Evolutionary conservation across 64 coral and sea anemone genomes (phyloP), one percentile per base, ranked within the genome.

Genomic region (Porites australiensis): DNA sequence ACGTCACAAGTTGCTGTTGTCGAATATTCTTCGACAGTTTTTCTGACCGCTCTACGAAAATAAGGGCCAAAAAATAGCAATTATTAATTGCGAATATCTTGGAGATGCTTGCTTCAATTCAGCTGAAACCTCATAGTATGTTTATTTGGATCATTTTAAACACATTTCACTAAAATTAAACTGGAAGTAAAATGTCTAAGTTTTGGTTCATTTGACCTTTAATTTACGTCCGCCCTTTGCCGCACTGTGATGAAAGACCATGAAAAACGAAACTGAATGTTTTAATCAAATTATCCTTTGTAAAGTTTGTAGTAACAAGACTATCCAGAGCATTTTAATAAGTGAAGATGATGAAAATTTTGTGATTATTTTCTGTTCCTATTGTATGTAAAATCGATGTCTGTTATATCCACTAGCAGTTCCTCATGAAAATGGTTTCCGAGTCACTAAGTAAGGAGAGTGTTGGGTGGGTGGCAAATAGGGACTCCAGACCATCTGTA

Each of bases 341-440:
- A 60, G 61, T 82, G 58, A 81, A 81, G 54, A 61, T 5, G 52
- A 82, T 82, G 50, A 82, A 23, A n/a, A 82, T 60, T 44, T 15
- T 37, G 51, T 44, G 13, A 45, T 44, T 5, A 64, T 44, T 54
- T 82, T 64, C 50, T 45, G 43, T 61, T 61, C 18, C 60, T 4
- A 23, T 63, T n/a, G 54, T 90, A 90, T 54, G 55, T 90, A n/a
- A 90, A 90, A 14, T 90, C 43, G 3, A 90, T 80, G 51, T 90
- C 37, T 48, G 66, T 46, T 48, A 80, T 59, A 58, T 90, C 76
- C 77, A 90, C 80, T 44, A 90, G 64, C 5, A 69, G 88, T 79
- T 90, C 48, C 59, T 91, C 89, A 74, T n/a, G n/a, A n/a, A n/a
- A n/a, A n/a, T n/a, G n/a, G n/a, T 82, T 75, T 91, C 78, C 8